Percentiles rank a stretch among this genome's conserved stretches.
These are phyloP conservation scores for Auanema sp. DNA, from an alignment of 2,888 invertebrate species.

Conservation along the genomic window DNA sequence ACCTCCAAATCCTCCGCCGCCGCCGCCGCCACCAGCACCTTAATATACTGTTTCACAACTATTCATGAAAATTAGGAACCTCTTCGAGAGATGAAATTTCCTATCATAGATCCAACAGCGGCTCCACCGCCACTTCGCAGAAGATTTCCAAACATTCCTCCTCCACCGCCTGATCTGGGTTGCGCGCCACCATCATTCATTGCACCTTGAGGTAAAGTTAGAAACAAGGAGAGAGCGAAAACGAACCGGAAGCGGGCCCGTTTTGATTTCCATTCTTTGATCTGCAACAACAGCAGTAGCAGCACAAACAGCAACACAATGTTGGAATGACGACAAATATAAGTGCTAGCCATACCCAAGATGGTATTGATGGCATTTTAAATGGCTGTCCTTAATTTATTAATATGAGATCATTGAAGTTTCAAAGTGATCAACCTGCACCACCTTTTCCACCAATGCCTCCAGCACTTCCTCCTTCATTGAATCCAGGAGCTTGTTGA, in stretches of 20 bases:
- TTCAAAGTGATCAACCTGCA: slow-evolving; percentile 14
- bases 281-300: slow-evolving; percentile 58
- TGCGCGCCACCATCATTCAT: slow-evolving; percentile 22
- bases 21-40: slow-evolving; percentile 1
- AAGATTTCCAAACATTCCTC: slow-evolving; percentile 12
- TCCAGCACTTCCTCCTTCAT: slow-evolving; percentile 17
- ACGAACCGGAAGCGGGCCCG: background rate
- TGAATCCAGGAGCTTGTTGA: slow-evolving; percentile 15
- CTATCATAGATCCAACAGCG: slow-evolving; percentile 37
- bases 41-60: background rate
- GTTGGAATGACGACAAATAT: slow-evolving; percentile 52
- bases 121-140: slow-evolving; percentile 30
- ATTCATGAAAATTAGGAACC: background rate
- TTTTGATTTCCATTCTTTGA: slow-evolving; percentile 36
- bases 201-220: background rate
- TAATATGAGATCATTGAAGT: background rate
- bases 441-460: slow-evolving; percentile 16
- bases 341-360: slow-evolving; percentile 46
- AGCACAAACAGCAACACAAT: slow-evolving; percentile 55
- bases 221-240: background rate
- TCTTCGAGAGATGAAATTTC: slow-evolving; percentile 30
- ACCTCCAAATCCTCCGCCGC: background rate
- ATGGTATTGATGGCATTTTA: slow-evolving; percentile 37
- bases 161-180: slow-evolving; percentile 9
- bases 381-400: slow-evolving; percentile 12